Evolutionary conservation across 2,113 vertebrate species (phyloP).

Genomic region (Callorhinus ursinus): DNA sequence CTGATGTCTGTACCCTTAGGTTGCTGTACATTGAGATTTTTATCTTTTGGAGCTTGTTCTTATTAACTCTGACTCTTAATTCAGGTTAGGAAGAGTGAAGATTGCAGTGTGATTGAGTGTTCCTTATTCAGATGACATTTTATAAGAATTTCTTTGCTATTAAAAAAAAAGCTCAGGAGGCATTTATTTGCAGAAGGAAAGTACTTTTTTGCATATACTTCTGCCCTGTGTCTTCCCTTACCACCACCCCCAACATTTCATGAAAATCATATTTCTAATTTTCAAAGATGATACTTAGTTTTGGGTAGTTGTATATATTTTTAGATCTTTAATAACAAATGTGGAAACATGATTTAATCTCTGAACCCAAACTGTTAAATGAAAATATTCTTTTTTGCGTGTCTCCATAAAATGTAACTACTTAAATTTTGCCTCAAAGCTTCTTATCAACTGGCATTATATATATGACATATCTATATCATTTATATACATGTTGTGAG

Average conservation of each 20-base stretch:
- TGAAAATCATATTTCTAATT: background rate
- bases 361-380: background rate
- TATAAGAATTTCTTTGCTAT: constrained; percentile 30
- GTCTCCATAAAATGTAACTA: background rate
- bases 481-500: background rate
- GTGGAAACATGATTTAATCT: background rate
- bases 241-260: background rate
- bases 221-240: background rate
- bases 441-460: background rate
- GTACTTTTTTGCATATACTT: background rate
- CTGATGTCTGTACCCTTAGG: background rate
- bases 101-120: constrained; percentile 13
- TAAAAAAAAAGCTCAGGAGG: background rate
- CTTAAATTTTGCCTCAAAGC: background rate
- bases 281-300: background rate
- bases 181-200: constrained; percentile 10
- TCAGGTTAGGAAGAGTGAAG: background rate
- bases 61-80: background rate
- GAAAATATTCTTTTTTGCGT: background rate
- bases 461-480: background rate
- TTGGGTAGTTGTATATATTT: background rate
- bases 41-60: background rate
- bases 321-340: background rate
- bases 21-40: background rate
- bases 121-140: background rate